A percentile compares a stretch with the other conserved stretches of the same genome.
phyloP scores from a whole-genome alignment of 2,797 vertebrate genomes.

The Florisuga fusca region DNA sequence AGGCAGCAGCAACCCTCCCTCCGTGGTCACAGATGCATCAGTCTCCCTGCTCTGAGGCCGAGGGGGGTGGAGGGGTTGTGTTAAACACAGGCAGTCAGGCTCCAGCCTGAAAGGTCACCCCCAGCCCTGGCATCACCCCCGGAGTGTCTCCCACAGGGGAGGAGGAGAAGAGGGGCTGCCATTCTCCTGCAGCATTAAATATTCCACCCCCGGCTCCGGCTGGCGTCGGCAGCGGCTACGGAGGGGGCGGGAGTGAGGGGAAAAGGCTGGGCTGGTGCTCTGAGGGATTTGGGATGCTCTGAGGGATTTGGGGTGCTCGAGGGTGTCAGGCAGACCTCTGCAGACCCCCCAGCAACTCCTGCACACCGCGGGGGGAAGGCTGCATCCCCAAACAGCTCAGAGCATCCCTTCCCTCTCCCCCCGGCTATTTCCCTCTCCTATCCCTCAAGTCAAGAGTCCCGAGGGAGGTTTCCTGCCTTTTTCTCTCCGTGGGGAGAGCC shows the following conservation, averaged over 20 bases:
- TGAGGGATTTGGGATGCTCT: neutral
- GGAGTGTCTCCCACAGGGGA: neutral
- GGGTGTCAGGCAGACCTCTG: neutral
- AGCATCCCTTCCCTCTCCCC: neutral
- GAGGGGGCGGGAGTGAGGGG: neutral
- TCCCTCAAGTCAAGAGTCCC: rapidly evolving
- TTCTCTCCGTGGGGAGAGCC: neutral
- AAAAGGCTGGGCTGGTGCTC: neutral
- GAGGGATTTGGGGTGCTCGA: neutral
- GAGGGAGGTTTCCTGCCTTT: neutral
- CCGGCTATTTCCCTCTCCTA: neutral
- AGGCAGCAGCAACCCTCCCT: neutral
- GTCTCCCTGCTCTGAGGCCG: neutral
- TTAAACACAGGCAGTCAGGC: neutral
- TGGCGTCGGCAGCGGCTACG: neutral
- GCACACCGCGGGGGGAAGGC: neutral
- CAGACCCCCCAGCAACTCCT: too few species aligned
- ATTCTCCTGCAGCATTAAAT: neutral
- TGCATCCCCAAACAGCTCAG: neutral
- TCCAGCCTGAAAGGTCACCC: neutral
- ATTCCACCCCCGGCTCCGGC: neutral
- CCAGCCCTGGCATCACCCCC: neutral
- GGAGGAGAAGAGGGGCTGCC: neutral
- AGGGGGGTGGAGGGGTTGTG: neutral
- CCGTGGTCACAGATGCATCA: rapidly evolving